Percentiles rank a stretch among this genome's conserved stretches.
These are phyloP conservation scores for Helicoverpa zea DNA, from an alignment of 1,140 invertebrate genomes.

Conservation along the genomic window DNA sequence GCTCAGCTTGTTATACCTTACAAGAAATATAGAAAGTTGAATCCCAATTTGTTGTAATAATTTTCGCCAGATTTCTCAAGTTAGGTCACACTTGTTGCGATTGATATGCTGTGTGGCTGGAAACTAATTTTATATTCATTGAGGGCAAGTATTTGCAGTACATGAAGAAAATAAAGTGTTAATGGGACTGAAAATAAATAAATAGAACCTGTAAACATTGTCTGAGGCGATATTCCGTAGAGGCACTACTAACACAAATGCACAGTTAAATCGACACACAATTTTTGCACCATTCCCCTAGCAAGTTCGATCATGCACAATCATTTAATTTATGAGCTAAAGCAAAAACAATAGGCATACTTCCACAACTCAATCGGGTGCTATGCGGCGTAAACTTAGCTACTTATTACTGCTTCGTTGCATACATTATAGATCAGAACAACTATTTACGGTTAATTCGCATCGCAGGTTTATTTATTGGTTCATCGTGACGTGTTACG, in stretches of 20 bases:
- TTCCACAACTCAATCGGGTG: constrained; percentile 68
- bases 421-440: constrained; percentile 69
- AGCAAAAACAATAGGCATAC: constrained; percentile 62
- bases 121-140: too few species aligned
- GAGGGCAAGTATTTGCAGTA: too few species aligned
- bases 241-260: not conserved
- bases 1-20: constrained; percentile 11
- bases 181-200: too few species aligned
- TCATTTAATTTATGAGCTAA: constrained; percentile 16
- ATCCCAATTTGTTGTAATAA: not conserved
- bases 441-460: constrained; percentile 67
- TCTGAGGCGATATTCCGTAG: too few species aligned
- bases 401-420: constrained; percentile 65
- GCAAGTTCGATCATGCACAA: constrained; percentile 25
- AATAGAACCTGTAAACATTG: too few species aligned
- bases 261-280: constrained; percentile 15
- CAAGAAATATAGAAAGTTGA: not conserved
- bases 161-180: too few species aligned
- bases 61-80: too few species aligned
- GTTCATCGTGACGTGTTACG: constrained; percentile 66
- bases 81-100: too few species aligned
- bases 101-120: too few species aligned
- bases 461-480: constrained; percentile 70
- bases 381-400: constrained; percentile 67
- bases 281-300: constrained; percentile 5